A percentile compares a stretch with the other conserved stretches of the same genome.
Evolutionary conservation across 2,797 vertebrate genomes (phyloP).

Genomic region (Channa striata): DNA sequence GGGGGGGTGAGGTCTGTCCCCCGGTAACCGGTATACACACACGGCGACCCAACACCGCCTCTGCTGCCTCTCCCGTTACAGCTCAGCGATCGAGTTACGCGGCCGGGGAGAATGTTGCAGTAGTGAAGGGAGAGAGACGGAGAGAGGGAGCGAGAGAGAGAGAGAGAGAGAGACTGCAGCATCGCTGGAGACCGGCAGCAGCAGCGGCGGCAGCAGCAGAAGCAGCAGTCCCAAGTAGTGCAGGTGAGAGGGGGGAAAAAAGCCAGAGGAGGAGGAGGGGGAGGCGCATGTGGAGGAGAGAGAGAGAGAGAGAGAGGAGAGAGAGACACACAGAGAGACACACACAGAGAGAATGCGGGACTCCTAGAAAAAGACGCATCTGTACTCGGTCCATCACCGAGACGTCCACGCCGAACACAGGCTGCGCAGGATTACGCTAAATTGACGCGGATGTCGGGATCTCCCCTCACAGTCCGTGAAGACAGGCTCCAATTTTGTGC

Average conservation of each 20-base stretch:
- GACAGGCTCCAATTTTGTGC: conserved; percentile 14
- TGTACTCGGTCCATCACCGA: conserved; percentile 74
- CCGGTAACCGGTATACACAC: conserved; percentile 64
- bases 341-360: conserved; percentile 86
- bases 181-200: conserved; percentile 91
- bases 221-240: conserved; percentile 88
- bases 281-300: conserved; percentile 61
- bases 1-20: conserved; percentile 69
- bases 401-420: conserved; percentile 63
- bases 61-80: conserved; percentile 82
- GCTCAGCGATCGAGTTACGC: conserved; percentile 83
- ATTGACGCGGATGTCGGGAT: conserved; percentile 49
- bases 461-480: conserved; percentile 23
- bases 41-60: conserved; percentile 74
- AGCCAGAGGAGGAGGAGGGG: conserved; percentile 67
- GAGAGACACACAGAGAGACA: conserved; percentile 63
- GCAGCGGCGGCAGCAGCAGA: conserved; percentile 82
- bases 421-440: conserved; percentile 67
- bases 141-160: conserved; percentile 48
- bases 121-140: conserved; percentile 55
- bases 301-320: conserved; percentile 39
- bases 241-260: conserved; percentile 87
- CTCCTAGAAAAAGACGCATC: conserved; percentile 84
- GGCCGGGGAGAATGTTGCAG: conserved; percentile 82
- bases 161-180: conserved; percentile 90